Evolutionary conservation across 2,888 invertebrate species (phyloP).

Genomic region (Drepanosiphum platanoidis): DNA sequence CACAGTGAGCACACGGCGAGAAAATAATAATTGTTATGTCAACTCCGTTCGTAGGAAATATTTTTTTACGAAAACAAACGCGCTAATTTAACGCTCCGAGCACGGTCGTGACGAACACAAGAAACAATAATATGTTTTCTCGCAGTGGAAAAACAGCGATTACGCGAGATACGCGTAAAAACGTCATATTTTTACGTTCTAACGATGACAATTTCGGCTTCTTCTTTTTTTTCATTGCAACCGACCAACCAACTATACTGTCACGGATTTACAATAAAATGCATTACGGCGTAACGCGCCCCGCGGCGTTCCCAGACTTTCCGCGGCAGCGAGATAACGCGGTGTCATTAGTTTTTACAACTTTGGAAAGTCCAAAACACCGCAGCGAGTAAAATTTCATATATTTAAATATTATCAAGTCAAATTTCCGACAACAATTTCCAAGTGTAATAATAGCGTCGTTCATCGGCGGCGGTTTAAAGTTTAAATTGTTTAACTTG

Average conservation of each 20-base stretch:
- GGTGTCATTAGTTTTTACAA: conserved; percentile 24
- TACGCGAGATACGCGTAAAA: too few relatives aligned
- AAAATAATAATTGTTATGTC: too few relatives aligned
- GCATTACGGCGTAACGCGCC: not conserved
- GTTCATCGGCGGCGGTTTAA: too few relatives aligned
- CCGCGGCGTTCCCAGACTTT: not conserved
- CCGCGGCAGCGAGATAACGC: not conserved
- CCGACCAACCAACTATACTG: too few relatives aligned
- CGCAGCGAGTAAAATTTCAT: not conserved
- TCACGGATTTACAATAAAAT: conserved; percentile 11
- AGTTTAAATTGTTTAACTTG: not conserved
- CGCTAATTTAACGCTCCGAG: too few relatives aligned
- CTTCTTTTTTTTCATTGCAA: conserved; percentile 3
- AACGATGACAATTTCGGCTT: conserved; percentile 17
- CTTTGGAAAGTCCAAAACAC: not conserved
- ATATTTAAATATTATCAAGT: not conserved
- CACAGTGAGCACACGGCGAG: too few relatives aligned
- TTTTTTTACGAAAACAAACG: too few relatives aligned
- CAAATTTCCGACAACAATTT: not conserved
- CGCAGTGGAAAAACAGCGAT: too few relatives aligned
- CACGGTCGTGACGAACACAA: too few relatives aligned
- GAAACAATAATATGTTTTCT: too few relatives aligned
- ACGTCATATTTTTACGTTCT: too few relatives aligned
- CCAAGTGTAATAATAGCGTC: not conserved
- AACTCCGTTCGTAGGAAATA: too few relatives aligned